Percentiles rank a stretch among this genome's conserved stretches.
phyloP scores from a whole-genome alignment of 2,888 invertebrate species.

The Limnephilus auricula region DNA sequence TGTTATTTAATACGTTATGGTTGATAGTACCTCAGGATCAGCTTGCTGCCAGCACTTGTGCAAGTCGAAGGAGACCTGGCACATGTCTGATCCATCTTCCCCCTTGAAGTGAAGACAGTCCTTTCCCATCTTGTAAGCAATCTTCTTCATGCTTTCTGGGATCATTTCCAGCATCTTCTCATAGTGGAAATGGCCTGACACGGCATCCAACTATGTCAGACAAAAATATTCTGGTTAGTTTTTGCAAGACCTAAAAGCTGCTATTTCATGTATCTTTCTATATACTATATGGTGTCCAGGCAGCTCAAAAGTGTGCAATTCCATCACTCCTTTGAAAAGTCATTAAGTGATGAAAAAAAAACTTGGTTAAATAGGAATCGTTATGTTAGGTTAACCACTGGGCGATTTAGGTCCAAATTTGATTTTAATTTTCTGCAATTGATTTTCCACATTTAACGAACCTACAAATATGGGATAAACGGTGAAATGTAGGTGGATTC shows the following conservation, averaged over 20 bases:
- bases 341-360: too few relatives aligned
- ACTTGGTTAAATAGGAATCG: too few relatives aligned
- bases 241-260: background rate
- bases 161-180: slow-evolving; percentile 68
- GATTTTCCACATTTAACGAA: too few relatives aligned
- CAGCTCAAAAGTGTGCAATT: too few relatives aligned
- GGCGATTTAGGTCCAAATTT: too few relatives aligned
- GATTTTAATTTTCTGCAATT: too few relatives aligned
- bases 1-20: background rate
- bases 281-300: background rate
- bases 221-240: background rate
- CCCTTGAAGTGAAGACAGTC: slow-evolving; percentile 69
- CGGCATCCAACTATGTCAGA: slow-evolving; percentile 67
- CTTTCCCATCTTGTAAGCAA: slow-evolving; percentile 68
- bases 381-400: too few relatives aligned
- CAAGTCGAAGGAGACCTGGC: slow-evolving; percentile 68
- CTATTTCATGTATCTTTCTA: background rate
- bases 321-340: too few relatives aligned
- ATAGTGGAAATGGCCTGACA: slow-evolving; percentile 68
- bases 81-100: slow-evolving; percentile 68
- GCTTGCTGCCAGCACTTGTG: slow-evolving; percentile 69
- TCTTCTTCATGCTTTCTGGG: slow-evolving; percentile 68
- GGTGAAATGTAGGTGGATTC: too few relatives aligned
- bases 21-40: slow-evolving; percentile 67
- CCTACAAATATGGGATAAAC: too few relatives aligned